Evolutionary conservation across 1,140 invertebrate species (phyloP).

Genomic region (Solenopsis invicta): DNA sequence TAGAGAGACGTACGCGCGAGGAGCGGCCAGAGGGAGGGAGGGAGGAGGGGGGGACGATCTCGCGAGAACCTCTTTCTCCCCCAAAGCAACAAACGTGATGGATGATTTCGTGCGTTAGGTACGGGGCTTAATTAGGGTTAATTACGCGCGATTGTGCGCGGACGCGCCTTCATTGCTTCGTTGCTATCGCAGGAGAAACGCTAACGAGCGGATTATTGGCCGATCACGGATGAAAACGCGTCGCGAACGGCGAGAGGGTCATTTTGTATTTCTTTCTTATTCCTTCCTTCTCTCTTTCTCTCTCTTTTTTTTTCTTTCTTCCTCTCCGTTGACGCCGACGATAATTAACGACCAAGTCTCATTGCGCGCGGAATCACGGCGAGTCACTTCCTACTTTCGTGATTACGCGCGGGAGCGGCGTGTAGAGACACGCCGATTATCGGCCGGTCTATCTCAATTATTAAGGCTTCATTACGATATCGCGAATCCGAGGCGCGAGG

Average conservation of each 20-base stretch:
- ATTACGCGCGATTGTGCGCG: constrained; percentile 80
- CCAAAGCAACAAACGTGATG: constrained; percentile 60
- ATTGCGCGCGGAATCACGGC: constrained; percentile 59
- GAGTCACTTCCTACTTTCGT: constrained; percentile 81
- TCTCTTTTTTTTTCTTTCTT: background rate
- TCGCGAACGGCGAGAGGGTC: constrained; percentile 23
- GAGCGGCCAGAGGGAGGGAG: too few species aligned
- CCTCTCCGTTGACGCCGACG: constrained; percentile 11
- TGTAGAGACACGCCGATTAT: constrained; percentile 68
- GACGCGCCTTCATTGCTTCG: constrained; percentile 64
- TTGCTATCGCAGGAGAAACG: constrained; percentile 74
- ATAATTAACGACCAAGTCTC: constrained; percentile 73
- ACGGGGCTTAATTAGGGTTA: constrained; percentile 81
- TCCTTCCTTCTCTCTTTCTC: background rate
- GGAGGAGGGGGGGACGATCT: background rate
- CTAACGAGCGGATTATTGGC: constrained; percentile 77
- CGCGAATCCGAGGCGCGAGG: constrained; percentile 40
- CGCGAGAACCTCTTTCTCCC: constrained; percentile 24
- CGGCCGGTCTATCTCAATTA: constrained; percentile 63
- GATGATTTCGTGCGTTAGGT: constrained; percentile 75
- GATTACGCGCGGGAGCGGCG: constrained; percentile 72
- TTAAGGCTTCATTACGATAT: constrained; percentile 70
- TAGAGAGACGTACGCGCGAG: constrained; percentile 10
- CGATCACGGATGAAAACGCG: constrained; percentile 68
- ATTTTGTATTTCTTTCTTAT: constrained; percentile 5